phyloP scores from a whole-genome alignment of 2,797 vertebrate species.

The Periophthalmus magnuspinnatus region DNA sequence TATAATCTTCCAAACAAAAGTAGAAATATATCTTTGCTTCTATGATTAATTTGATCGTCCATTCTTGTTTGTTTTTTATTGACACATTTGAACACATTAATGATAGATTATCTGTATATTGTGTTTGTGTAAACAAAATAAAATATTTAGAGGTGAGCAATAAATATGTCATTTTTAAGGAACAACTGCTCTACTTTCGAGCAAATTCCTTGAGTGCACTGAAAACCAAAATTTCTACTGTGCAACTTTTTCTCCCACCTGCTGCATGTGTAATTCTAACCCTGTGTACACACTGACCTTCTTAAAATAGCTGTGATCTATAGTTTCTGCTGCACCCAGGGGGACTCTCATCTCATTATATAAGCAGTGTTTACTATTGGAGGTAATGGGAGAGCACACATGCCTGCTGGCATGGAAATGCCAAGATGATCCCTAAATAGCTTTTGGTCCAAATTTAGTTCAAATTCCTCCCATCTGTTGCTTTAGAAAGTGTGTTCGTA shows the following conservation, averaged over 20 bases:
- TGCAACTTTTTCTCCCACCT: constrained; percentile 38
- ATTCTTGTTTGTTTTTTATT: background rate
- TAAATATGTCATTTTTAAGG: no score
- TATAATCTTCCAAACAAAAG: no score
- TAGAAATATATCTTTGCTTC: no score
- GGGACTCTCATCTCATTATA: constrained; percentile 35
- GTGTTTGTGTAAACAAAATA: no score
- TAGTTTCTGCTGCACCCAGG: constrained; percentile 31
- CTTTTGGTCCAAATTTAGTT: constrained; percentile 30
- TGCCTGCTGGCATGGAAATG: constrained; percentile 18
- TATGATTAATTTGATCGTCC: no score
- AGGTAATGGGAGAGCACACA: constrained; percentile 41
- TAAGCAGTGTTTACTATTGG: constrained; percentile 57
- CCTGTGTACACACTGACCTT: constrained; percentile 18
- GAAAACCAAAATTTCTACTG: constrained; percentile 13
- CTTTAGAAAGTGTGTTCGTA: background rate
- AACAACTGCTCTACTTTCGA: constrained; percentile 25
- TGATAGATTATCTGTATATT: no score
- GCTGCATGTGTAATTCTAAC: constrained; percentile 43
- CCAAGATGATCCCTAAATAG: constrained; percentile 33
- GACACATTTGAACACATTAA: background rate
- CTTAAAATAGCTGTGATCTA: constrained; percentile 49
- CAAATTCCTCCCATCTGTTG: constrained; percentile 1
- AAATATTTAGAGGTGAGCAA: no score
- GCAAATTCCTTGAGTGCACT: constrained; percentile 5